Evolutionary conservation across 2,888 invertebrate species (phyloP).

Genomic region (Sphaerophoria rueppellii): DNA sequence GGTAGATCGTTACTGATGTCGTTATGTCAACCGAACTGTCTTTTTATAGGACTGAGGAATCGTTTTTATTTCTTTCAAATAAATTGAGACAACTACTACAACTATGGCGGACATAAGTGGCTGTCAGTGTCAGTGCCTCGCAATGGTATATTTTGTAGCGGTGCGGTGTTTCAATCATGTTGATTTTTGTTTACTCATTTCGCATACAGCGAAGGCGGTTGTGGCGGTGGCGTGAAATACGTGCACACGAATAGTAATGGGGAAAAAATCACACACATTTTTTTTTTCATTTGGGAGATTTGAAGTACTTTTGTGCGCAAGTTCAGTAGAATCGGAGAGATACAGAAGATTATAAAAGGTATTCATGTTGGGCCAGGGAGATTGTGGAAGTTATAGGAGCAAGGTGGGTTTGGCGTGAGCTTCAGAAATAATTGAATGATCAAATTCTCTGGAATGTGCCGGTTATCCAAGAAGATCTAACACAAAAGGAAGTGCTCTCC

Average conservation of each 20-base stretch:
- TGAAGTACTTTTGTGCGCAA: conserved; percentile 52
- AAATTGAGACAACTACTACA: conserved; percentile 56
- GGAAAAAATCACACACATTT: conserved; percentile 63
- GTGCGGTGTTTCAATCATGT: conserved; percentile 60
- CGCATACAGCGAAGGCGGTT: conserved; percentile 49
- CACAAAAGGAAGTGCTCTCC: conserved; percentile 60
- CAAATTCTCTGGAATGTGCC: conserved; percentile 41
- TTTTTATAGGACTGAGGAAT: conserved; percentile 67
- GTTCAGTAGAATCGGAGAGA: conserved; percentile 14
- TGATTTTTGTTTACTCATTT: conserved; percentile 66
- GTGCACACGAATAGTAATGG: conserved; percentile 56
- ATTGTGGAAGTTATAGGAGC: conserved; percentile 33
- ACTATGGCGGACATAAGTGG: conserved; percentile 14
- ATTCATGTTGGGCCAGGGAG: conserved; percentile 42
- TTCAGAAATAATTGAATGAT: conserved; percentile 27
- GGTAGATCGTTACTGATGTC: conserved; percentile 65
- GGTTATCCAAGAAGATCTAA: conserved; percentile 16
- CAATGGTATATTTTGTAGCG: background rate
- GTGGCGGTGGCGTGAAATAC: conserved; percentile 25
- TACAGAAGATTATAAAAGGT: conserved; percentile 41
- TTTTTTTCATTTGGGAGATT: conserved; percentile 8
- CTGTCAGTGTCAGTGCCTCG: conserved; percentile 2
- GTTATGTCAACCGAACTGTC: conserved; percentile 61
- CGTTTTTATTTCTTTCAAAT: conserved; percentile 47
- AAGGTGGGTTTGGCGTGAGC: conserved; percentile 58